Evolutionary conservation across 2,797 vertebrate species (phyloP).

Genomic region (Psittacula derbiana): DNA sequence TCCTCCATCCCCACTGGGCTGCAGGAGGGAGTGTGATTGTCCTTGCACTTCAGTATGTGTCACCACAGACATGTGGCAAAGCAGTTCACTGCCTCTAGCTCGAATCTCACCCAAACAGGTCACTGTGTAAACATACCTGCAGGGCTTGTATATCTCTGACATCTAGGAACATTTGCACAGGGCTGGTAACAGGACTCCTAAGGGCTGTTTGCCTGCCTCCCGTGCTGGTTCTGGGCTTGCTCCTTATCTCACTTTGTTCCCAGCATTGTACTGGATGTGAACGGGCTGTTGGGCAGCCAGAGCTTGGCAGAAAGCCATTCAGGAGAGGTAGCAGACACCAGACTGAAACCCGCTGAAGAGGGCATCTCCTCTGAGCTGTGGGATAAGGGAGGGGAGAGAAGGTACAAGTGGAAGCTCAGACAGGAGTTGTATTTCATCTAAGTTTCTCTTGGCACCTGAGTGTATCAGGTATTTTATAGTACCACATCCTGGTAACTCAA

Average conservation of each 20-base stretch:
- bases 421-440: background rate
- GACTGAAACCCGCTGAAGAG: background rate
- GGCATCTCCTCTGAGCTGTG: background rate
- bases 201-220: background rate
- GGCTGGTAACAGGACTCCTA: background rate
- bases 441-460: background rate
- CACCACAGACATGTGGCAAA: background rate
- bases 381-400: background rate
- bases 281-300: background rate
- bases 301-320: background rate
- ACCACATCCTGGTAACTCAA: background rate
- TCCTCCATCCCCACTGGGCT: background rate
- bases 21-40: background rate
- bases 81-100: background rate
- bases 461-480: background rate
- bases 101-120: background rate
- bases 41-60: background rate
- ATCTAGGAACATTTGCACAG: background rate
- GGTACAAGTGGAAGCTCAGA: background rate
- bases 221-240: background rate
- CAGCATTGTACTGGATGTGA: background rate
- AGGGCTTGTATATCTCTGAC: background rate
- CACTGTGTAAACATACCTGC: conserved; percentile 20
- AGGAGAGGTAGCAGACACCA: background rate
- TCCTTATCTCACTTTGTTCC: background rate